Conservation (phyloP, 2,113 vertebrate genomes). For the Eidolon helvum region DNA sequence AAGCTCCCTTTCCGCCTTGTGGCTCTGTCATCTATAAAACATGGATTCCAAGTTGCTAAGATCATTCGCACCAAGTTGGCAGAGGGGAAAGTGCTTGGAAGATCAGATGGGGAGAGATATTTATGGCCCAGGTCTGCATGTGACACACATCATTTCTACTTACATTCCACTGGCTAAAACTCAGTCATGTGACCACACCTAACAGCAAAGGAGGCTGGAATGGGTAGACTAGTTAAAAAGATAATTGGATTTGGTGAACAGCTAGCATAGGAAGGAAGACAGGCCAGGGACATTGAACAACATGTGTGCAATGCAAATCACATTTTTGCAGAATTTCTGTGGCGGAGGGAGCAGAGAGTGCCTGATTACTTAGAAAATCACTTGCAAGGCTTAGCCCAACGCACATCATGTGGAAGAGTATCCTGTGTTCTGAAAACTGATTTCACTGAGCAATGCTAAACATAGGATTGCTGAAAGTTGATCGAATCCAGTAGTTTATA, state of each 20-base stretch:
- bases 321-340: neutral
- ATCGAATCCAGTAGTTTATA: neutral
- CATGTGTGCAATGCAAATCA: neutral
- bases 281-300: neutral
- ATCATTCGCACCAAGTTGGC: neutral
- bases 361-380: neutral
- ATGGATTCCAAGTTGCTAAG: neutral
- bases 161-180: neutral
- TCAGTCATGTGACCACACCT: neutral
- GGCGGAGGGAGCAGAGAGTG: neutral
- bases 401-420: neutral
- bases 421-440: slow-evolving; percentile 1
- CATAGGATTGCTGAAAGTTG: neutral
- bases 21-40: neutral
- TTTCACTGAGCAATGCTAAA: neutral
- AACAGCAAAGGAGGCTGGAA: neutral
- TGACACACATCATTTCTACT: neutral
- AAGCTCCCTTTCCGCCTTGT: neutral
- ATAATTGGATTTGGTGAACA: neutral
- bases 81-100: neutral
- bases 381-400: neutral
- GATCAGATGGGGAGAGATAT: neutral
- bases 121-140: neutral
- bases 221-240: neutral
- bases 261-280: neutral